These are phyloP conservation scores for Sogatella furcifera DNA, from an alignment of 1,140 invertebrate genomes.

Conservation along the genomic window DNA sequence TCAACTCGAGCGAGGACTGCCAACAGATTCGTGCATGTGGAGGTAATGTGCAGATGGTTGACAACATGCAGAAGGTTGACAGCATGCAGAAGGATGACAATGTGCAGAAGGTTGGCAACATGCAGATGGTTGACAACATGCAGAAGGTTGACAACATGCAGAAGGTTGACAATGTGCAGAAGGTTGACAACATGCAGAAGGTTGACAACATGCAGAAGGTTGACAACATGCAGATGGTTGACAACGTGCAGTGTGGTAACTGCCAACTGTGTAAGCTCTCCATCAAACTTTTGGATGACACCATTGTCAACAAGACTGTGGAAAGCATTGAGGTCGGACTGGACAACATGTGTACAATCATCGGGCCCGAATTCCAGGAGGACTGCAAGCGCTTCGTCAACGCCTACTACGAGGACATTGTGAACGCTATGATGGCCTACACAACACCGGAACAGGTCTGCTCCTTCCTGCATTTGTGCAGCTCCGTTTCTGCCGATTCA, in stretches of 20 bases:
- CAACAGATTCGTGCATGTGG: constrained; percentile 46
- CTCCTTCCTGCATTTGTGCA: constrained; percentile 57
- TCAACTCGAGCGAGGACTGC: too few relatives aligned
- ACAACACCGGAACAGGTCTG: constrained; percentile 69
- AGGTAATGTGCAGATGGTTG: too few relatives aligned
- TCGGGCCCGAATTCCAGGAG: constrained; percentile 46
- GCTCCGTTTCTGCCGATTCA: too few relatives aligned
- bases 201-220: too few relatives aligned
- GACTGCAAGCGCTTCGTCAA: constrained; percentile 70
- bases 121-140: too few relatives aligned
- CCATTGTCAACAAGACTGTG: constrained; percentile 58
- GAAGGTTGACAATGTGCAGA: too few relatives aligned
- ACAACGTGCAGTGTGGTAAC: constrained; percentile 41
- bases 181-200: too few relatives aligned
- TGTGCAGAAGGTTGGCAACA: too few relatives aligned
- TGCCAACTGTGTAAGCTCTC: constrained; percentile 77
- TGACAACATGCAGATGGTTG: constrained; percentile 38
- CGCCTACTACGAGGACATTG: constrained; percentile 57
- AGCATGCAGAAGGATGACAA: too few relatives aligned
- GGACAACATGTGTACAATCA: constrained; percentile 57
- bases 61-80: too few relatives aligned
- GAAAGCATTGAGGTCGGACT: constrained; percentile 55
- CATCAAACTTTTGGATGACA: constrained; percentile 53
- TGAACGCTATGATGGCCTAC: constrained; percentile 65
- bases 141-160: too few relatives aligned